These are phyloP conservation scores for Hapalemur alaotrensis DNA, from an alignment of 2,797 vertebrate species.

Conservation along the genomic window DNA sequence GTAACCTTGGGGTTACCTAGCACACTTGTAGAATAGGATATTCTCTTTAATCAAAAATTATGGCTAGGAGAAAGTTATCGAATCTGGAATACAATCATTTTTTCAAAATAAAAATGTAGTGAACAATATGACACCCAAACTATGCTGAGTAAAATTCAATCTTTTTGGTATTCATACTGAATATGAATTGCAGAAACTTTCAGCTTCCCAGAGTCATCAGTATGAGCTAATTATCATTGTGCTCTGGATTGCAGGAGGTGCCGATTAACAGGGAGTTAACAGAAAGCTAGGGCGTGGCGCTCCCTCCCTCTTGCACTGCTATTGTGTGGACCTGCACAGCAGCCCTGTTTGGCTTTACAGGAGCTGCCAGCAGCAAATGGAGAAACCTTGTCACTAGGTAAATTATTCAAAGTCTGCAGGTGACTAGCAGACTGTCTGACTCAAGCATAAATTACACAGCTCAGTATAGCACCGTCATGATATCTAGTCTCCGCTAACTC, in stretches of 20 bases:
- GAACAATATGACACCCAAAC: neutral
- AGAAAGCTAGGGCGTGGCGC: accelerated
- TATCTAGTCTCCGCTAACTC: neutral
- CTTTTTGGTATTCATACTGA: neutral
- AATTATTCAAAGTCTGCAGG: neutral
- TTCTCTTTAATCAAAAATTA: constrained; percentile 8
- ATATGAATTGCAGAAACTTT: neutral
- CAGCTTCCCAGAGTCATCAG: neutral
- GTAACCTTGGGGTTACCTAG: neutral
- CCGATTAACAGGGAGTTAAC: neutral
- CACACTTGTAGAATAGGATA: neutral
- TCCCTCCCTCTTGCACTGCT: neutral
- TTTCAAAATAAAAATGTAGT: neutral
- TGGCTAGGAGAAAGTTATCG: neutral
- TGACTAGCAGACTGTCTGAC: neutral
- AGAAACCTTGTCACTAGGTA: neutral
- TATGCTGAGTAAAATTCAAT: neutral
- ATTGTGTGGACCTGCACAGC: neutral
- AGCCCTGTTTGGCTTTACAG: neutral
- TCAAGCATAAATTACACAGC: neutral
- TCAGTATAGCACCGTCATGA: neutral
- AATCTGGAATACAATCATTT: neutral
- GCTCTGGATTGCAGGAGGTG: neutral
- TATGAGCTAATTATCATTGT: neutral
- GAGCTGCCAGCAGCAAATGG: neutral